Base-by-base conservation (phyloP, 2,888 invertebrate species). In the Herminia tarsipennalis region DNA sequence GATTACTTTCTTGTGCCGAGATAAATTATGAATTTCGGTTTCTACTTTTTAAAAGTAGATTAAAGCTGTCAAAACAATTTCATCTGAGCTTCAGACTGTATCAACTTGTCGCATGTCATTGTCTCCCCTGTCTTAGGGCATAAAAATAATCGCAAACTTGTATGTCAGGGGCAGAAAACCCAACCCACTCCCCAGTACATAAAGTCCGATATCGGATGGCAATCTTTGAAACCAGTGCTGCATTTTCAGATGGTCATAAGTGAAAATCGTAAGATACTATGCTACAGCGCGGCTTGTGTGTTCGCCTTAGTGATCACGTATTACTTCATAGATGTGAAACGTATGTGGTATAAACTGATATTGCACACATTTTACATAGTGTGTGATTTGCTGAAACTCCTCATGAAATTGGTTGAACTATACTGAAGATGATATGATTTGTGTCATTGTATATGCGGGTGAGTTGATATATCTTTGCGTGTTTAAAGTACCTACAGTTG, bases 361-460 rank as follows among this genome's bases (percentile, higher is more conserved):
- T 60, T 88, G 48, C 81, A 91, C 36, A 53, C 77, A 46, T 91
- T 91, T 58, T 91, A 91, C 55, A 71, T 88, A 32, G 77, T 73
- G 41, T 88, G 90, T 51, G 90, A 91, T 45, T 68, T 88, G 76
- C 65, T 90, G 56, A 87, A 88, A 61, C 64, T 89, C 8, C 63
- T 91, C 25, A 86, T 91, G 78, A 89, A 90, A 61, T 68, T 90
- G 22, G 88, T 89, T 3, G 90, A 88, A 62, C 70, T 87, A 37
- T 87, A 86, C 52, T 88, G 78, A 83, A 53, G 64, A n/a, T n/a
- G n/a, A 82, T 74, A 43, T 56, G 35, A 32, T 43, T 18, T 33
- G 22, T 28, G 17, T 73, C 63, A 62, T 58, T 46, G 44, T 40
- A 30, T 43, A 25, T 36, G 13, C 34, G 42, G 72, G 74, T 73